phyloP scores from a whole-genome alignment of 2,888 invertebrate species.

The Caenorhabditis plicata region DNA sequence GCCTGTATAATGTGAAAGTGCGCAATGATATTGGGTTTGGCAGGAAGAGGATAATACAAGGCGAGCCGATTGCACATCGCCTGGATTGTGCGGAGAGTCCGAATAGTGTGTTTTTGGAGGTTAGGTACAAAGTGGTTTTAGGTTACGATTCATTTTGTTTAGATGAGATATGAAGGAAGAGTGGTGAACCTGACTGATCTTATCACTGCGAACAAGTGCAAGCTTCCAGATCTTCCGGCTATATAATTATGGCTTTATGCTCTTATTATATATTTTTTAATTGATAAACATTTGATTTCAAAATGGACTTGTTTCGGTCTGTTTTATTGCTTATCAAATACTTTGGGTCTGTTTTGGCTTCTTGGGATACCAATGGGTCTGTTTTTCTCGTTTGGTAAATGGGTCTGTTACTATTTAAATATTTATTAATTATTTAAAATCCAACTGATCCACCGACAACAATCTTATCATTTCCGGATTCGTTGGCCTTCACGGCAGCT shows the following conservation, averaged over 20 bases:
- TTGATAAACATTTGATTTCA: too few species aligned
- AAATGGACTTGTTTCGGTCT: too few species aligned
- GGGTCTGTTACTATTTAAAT: too few species aligned
- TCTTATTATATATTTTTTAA: background rate
- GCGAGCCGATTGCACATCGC: slow-evolving; percentile 52
- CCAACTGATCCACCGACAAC: slow-evolving; percentile 12
- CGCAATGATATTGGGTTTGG: slow-evolving; percentile 56
- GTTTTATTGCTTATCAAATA: too few species aligned
- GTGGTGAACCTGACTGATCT: slow-evolving; percentile 61
- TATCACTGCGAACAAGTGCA: slow-evolving; percentile 57
- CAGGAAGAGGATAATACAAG: slow-evolving; percentile 54
- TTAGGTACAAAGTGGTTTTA: slow-evolving; percentile 25
- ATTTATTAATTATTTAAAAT: too few species aligned
- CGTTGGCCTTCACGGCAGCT: slow-evolving; percentile 10
- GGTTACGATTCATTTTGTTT: slow-evolving; percentile 45
- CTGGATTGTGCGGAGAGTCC: slow-evolving; percentile 52
- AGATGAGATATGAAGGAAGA: slow-evolving; percentile 59
- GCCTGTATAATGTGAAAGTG: slow-evolving; percentile 62
- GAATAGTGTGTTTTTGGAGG: slow-evolving; percentile 60
- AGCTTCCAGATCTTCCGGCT: slow-evolving; percentile 38
- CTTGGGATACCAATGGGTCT: too few species aligned
- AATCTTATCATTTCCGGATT: slow-evolving; percentile 11
- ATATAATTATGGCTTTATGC: slow-evolving; percentile 3
- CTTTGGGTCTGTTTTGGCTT: too few species aligned
- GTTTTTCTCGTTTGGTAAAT: too few species aligned